Base-by-base conservation (phyloP, 1,140 invertebrate genomes). In the Polypedilum vanderplanki region DNA sequence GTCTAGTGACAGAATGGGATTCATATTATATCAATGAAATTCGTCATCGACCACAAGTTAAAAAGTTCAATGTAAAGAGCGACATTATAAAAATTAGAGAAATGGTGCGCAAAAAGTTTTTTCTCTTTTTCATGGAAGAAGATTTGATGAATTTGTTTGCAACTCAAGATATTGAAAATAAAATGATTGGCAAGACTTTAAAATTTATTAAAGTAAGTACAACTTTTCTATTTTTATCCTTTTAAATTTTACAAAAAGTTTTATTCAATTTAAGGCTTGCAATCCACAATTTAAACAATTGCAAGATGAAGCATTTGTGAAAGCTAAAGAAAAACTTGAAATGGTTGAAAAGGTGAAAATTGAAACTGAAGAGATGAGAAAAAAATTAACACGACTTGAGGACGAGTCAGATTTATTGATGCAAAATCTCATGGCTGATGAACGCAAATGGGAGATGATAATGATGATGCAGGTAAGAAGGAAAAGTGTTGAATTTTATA, bases 11-110 rank as follows among this genome's bases (percentile, higher is more conserved):
- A 3, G 64, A 75, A 12, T 75, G 64, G 67, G 75, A 75, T 67
- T n/a, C 18, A 7, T 70, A 70, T 41, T 75, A 75, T 75, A 40
- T 75, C 15, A 33, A 70, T 41, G 75, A 75, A 33, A 57, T 75
- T 17, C 64, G 65, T 3, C 33, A 70, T 41, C 64, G 75, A 70
- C 75, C 57, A 3, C 8, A 15, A 12, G 20, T 24, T 9, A 40
- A 40, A 41, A 67, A 75, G 40, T 70, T 75, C 40, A 9, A 20
- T n/a, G 65, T 75, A 7, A 75, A 75, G 41, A 74, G 3, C 40
- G 40, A 74, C 33, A 41, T 74, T 33, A 40, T 67, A 67, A 18
- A 5, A n/a, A 22, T 75, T n/a, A 40, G 64, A 18, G 46, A 75
- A 64, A 75, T 75, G 20, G 46, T 41, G 3, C 41, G 74, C 10